phyloP scores from a whole-genome alignment of 1,140 invertebrate species.

The Papilio glaucus region DNA sequence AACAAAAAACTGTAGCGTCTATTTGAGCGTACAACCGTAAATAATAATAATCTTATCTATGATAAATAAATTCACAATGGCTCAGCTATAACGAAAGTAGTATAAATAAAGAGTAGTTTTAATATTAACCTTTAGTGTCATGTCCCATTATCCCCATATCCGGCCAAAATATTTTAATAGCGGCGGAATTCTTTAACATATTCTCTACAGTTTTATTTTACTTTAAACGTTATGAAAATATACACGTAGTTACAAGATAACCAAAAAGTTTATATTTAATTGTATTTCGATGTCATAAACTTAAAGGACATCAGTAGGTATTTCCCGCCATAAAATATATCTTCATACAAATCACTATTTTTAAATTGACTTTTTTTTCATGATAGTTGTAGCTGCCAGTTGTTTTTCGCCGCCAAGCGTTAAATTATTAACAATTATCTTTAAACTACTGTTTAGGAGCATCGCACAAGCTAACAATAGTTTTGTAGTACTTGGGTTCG shows the following conservation, averaged over 20 bases:
- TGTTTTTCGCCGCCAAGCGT: neutral
- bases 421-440: neutral
- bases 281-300: neutral
- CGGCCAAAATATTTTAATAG: neutral
- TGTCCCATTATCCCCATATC: neutral
- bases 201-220: too few species aligned
- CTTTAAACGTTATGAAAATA: too few species aligned
- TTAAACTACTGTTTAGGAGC: conserved; percentile 53
- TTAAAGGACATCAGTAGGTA: neutral
- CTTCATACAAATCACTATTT: neutral
- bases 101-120: neutral
- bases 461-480: conserved; percentile 87
- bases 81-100: neutral
- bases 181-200: too few species aligned
- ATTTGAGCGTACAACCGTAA: neutral
- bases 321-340: conserved; percentile 14
- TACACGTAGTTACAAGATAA: too few species aligned
- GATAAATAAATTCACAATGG: neutral
- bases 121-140: neutral
- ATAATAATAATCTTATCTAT: neutral
- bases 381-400: neutral
- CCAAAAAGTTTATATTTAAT: neutral
- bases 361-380: neutral
- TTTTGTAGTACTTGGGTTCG: conserved; percentile 87
- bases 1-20: neutral